Conservation (phyloP, 1,140 invertebrate genomes). For the Venturia canescens region DNA sequence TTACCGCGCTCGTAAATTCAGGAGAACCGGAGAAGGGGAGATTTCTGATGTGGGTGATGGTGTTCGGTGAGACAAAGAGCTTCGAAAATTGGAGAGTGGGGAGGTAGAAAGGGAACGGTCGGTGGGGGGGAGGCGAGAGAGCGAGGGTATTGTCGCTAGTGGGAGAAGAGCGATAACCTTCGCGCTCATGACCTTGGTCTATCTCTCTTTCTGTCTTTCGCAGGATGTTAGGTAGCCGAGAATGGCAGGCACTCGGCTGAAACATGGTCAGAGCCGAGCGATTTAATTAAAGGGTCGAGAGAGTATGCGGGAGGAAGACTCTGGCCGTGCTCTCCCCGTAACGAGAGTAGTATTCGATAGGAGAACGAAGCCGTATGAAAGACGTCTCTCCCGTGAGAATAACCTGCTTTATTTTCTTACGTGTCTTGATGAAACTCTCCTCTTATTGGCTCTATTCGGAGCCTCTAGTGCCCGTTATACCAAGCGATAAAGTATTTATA, state of each 20-base stretch:
- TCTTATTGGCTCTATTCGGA: not conserved
- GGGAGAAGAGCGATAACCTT: constrained; percentile 69
- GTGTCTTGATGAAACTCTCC: constrained; percentile 38
- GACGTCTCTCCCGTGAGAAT: constrained; percentile 48
- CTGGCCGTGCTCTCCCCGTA: not conserved
- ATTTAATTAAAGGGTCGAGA: constrained; percentile 68
- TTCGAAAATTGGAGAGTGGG: constrained; percentile 1
- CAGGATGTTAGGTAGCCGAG: constrained; percentile 45
- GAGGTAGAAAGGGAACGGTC: constrained; percentile 30
- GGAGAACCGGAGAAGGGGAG: constrained; percentile 37
- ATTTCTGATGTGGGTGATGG: constrained; percentile 39
- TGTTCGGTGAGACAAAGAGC: constrained; percentile 32
- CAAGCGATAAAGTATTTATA: not conserved
- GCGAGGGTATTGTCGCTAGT: constrained; percentile 38
- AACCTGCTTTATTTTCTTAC: constrained; percentile 37
- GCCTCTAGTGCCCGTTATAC: not conserved
- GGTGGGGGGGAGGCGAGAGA: not conserved
- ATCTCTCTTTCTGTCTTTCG: constrained; percentile 50
- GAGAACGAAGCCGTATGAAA: constrained; percentile 13
- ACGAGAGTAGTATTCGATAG: constrained; percentile 43
- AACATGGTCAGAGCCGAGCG: constrained; percentile 61
- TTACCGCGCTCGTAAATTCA: constrained; percentile 57
- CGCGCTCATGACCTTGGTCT: constrained; percentile 71
- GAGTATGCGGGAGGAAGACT: constrained; percentile 50
- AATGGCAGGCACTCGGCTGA: constrained; percentile 56